These are phyloP conservation scores for Crioceris asparagi DNA, from an alignment of 2,888 invertebrate genomes.

Conservation along the genomic window DNA sequence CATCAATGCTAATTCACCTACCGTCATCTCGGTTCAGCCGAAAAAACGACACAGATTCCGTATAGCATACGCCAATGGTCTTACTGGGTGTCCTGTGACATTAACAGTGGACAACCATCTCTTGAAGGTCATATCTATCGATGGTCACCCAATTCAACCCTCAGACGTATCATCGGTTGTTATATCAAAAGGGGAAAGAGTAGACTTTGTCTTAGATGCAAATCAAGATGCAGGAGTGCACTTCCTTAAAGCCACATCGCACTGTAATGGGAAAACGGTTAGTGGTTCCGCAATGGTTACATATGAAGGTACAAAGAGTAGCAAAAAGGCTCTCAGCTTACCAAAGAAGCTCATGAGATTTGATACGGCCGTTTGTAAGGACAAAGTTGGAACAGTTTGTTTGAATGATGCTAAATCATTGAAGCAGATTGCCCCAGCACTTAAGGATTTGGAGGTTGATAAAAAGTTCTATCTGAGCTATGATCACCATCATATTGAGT, in stretches of 20 bases:
- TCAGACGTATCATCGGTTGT: slow-evolving; percentile 46
- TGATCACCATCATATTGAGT: too few species aligned
- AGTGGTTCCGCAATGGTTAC: slow-evolving; percentile 44
- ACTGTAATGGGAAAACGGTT: slow-evolving; percentile 38
- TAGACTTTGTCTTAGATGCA: slow-evolving; percentile 62
- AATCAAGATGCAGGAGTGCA: slow-evolving; percentile 47
- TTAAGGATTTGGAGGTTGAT: slow-evolving; percentile 40
- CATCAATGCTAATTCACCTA: slow-evolving; percentile 32
- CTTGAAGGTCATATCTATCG: slow-evolving; percentile 55
- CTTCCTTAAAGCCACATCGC: slow-evolving; percentile 48
- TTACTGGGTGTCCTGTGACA: slow-evolving; percentile 56
- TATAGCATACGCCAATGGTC: slow-evolving; percentile 54
- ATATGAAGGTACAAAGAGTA: slow-evolving; percentile 27
- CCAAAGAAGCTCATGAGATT: slow-evolving; percentile 20
- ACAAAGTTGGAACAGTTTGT: slow-evolving; percentile 44
- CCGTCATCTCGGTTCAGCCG: slow-evolving; percentile 43
- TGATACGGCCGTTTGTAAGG: slow-evolving; percentile 29
- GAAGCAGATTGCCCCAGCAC: slow-evolving; percentile 42
- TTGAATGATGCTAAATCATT: slow-evolving; percentile 46
- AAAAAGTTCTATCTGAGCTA: slow-evolving; percentile 57
- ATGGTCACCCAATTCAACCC: slow-evolving; percentile 55
- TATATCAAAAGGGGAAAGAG: slow-evolving; percentile 60
- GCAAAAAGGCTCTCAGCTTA: slow-evolving; percentile 10
- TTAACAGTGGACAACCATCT: slow-evolving; percentile 55
- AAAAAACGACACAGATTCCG: slow-evolving; percentile 57